phyloP scores from a whole-genome alignment of 2,113 vertebrate species.

The Takifugu bimaculatus region DNA sequence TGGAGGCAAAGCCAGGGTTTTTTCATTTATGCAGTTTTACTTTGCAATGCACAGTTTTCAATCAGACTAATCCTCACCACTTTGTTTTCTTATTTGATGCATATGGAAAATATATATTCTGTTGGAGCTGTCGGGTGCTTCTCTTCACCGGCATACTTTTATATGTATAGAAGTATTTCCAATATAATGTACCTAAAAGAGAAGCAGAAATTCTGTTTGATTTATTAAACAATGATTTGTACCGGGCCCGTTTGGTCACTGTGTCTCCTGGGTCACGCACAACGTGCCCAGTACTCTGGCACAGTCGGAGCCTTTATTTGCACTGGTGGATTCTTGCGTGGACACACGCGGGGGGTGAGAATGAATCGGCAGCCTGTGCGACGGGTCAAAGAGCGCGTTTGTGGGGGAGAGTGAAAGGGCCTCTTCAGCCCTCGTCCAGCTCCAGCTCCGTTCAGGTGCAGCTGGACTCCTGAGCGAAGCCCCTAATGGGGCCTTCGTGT shows the following conservation, averaged over 20 bases:
- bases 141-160: slow-evolving; percentile 58
- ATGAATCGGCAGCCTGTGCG: slow-evolving; percentile 49
- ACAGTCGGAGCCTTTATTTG: too few species aligned
- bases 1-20: slow-evolving; percentile 17
- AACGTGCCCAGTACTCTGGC: too few species aligned
- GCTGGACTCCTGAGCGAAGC: slow-evolving; percentile 33
- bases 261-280: neutral
- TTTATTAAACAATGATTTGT: slow-evolving; percentile 78
- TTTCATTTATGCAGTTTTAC: slow-evolving; percentile 35
- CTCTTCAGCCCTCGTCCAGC: slow-evolving; percentile 32
- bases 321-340: neutral
- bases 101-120: slow-evolving; percentile 44
- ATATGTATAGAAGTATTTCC: slow-evolving; percentile 74
- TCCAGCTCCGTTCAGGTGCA: slow-evolving; percentile 45
- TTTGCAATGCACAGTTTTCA: slow-evolving; percentile 51
- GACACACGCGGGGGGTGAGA: slow-evolving; percentile 55
- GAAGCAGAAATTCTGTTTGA: slow-evolving; percentile 61
- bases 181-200: slow-evolving; percentile 59
- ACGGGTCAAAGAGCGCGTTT: slow-evolving; percentile 62
- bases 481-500: neutral
- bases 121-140: slow-evolving; percentile 54
- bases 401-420: slow-evolving; percentile 59
- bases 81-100: slow-evolving; percentile 46
- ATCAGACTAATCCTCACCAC: slow-evolving; percentile 59
- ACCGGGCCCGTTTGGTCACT: slow-evolving; percentile 31